Base-by-base conservation (phyloP, 2,888 invertebrate species). In the Ochropleura plecta region DNA sequence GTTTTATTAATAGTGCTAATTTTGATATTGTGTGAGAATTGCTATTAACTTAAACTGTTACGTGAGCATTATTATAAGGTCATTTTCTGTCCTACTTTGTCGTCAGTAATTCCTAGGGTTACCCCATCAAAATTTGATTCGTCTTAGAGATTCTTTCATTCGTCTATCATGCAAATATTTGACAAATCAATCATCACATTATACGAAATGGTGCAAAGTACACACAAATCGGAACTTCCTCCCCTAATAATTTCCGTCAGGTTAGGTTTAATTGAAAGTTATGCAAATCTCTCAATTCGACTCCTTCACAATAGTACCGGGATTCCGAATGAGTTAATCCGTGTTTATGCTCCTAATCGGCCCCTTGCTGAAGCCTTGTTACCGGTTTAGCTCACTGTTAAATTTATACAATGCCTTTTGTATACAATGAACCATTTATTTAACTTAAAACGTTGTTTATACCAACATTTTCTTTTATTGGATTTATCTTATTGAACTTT, bases 321-420 rank as follows among this genome's bases (percentile, higher is more conserved):
- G 96, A 96, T 96, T 96, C 95, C 95, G 94, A 96, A 96, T 96
- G 96, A 95, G 95, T 95, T 96, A 96, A 96, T 96, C 96, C 93
- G 93, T 96, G 96, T 96, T 96, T 96, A 96, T 96, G 95, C 93
- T 95, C 92, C 94, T 95, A 96, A 96, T 96, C 96, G 94, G 94
- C 94, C 95, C 95, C 95, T 95, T 93, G 92, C 94, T 94, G 89
- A 92, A 93, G 93, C 93, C 95, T 94, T 95, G 96, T 96, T 95
- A 91, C 94, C 92, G 93, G 93, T 94, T 95, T 94, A 93, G 90
- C 92, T 94, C 91, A 94, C 95, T 94, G 94, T 94, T 94, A 92
- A 94, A 95, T 95, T 93, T 94, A 95, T 93, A 95, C 95, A 95
- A 96, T 95, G 91, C 93, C 95, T 93, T 93, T 94, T 93, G 93